Evolutionary conservation across 2,888 invertebrate genomes (phyloP).

Genomic region (Glaucopsyche alexis): DNA sequence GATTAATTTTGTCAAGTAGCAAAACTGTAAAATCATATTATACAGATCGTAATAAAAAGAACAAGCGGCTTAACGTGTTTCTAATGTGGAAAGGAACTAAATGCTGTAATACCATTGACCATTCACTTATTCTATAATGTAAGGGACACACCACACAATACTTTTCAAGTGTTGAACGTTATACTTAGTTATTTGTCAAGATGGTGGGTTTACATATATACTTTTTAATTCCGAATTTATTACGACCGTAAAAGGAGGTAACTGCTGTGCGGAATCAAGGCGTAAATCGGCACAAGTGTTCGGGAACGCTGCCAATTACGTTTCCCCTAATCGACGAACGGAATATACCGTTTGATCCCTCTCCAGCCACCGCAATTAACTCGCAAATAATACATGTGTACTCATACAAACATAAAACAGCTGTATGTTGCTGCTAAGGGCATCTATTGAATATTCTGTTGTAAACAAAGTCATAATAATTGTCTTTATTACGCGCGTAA

Average conservation of each 20-base stretch:
- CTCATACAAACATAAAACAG: background rate
- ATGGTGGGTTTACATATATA: background rate
- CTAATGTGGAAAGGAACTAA: too few relatives aligned
- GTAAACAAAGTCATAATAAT: conserved; percentile 1
- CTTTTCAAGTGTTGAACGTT: too few relatives aligned
- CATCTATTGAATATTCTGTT: background rate
- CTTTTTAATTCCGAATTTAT: conserved; percentile 27
- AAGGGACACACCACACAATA: too few relatives aligned
- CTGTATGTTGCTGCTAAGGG: background rate
- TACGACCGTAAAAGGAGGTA: conserved; percentile 56
- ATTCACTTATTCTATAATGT: too few relatives aligned
- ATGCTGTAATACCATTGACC: too few relatives aligned
- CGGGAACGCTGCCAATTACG: conserved; percentile 73
- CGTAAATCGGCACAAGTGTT: conserved; percentile 57
- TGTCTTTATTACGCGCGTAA: too few relatives aligned
- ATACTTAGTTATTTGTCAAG: background rate
- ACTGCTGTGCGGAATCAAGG: conserved; percentile 50
- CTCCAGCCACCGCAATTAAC: conserved; percentile 55
- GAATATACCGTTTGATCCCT: conserved; percentile 66
- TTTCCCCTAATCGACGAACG: conserved; percentile 71
- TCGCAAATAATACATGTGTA: conserved; percentile 49
- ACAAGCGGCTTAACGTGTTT: too few relatives aligned
- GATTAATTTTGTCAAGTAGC: too few relatives aligned
- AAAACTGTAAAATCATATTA: too few relatives aligned
- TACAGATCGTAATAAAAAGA: too few relatives aligned